Base-by-base conservation (phyloP, 2,888 invertebrate genomes). In the Drosophila merina region DNA sequence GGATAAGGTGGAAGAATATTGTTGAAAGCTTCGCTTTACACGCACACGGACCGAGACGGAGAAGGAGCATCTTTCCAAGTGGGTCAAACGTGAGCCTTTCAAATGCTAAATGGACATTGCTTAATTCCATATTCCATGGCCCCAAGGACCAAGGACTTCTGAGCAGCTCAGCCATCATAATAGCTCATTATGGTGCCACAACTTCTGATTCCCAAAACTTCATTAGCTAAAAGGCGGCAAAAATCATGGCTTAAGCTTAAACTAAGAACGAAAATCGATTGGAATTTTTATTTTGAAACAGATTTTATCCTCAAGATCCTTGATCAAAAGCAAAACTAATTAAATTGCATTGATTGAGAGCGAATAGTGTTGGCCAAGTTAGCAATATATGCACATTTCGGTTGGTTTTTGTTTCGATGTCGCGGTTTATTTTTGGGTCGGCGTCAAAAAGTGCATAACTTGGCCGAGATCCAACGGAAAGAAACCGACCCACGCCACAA, bases 51-150 rank as follows among this genome's bases (percentile, higher is more conserved):
- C 28, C 7, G 25, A 31, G 26, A n/a, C 36, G 26, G 14, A 44
- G 12, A 42, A 48, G 8, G 55, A 36, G 20, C 8, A 2, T 31
- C 20, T 33, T 20, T 20, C 25, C 44, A 44, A 54, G 48, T 58
- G 49, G 75, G 69, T 66, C 64, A 79, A 79, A 80, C 87, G 88
- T 88, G 81, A 66, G 74, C 79, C 75, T 87, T 72, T 74, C 64
- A 79, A 77, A 87, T 86, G 83, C 75, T 72, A 87, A 85, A 82
- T 85, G 86, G 79, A 81, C 86, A 88, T 86, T 84, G 86, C 88
- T 79, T 81, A 86, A 88, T 86, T 72, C 77, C 57, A 81, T 75
- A 84, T 86, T 77, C 78, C 60, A 63, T 64, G 58, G 47, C 48
- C 38, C 38, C 51, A 44, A 47, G 62, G 48, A 33, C 38, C 51